These are phyloP conservation scores for Sigmodon hispidus DNA, from an alignment of 2,113 vertebrate species.

Conservation along the genomic window DNA sequence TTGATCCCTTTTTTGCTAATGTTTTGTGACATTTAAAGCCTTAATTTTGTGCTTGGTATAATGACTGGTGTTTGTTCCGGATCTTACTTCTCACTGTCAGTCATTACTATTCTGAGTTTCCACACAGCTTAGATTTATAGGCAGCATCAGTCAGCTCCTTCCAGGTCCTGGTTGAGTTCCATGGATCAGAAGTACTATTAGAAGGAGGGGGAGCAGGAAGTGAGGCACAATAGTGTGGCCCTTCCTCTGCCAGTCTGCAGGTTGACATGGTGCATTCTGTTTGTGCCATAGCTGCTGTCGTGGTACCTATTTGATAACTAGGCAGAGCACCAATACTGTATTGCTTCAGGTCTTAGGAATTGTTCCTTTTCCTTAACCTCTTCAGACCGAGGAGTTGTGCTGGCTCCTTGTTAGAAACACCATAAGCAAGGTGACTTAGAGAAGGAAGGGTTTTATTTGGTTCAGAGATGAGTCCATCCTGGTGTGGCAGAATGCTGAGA, in stretches of 20 bases:
- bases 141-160: background rate
- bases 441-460: background rate
- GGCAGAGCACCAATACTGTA: background rate
- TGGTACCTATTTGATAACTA: no score
- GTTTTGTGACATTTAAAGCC: background rate
- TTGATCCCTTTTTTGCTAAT: background rate
- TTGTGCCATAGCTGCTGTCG: background rate
- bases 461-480: background rate
- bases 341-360: background rate
- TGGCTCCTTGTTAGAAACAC: background rate
- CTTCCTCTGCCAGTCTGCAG: background rate
- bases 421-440: background rate
- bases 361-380: background rate
- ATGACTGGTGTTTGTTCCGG: background rate
- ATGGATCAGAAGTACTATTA: background rate
- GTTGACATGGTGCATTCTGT: background rate
- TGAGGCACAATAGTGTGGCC: background rate
- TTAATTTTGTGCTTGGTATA: background rate
- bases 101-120: background rate
- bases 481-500: background rate
- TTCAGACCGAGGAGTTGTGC: conserved; percentile 17
- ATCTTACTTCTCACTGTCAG: background rate
- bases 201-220: background rate
- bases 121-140: background rate
- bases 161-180: background rate